A percentile compares a stretch with the other conserved stretches of the same genome.
phyloP scores from a whole-genome alignment of 2,888 invertebrate genomes.

The Antheraea assamensis region DNA sequence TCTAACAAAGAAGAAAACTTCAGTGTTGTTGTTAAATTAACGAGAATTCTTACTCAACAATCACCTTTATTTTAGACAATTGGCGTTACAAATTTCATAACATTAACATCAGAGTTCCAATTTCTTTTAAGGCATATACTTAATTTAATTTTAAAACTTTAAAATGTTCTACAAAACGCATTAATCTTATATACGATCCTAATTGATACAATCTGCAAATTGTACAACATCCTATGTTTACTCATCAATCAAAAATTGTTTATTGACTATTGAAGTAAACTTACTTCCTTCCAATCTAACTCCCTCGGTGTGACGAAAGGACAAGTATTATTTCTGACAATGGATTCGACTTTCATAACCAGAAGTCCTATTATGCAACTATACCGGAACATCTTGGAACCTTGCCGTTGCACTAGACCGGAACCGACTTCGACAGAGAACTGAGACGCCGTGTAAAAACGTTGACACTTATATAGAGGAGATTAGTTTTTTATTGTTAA shows the following conservation, averaged over 20 bases:
- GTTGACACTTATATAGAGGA: constrained; percentile 51
- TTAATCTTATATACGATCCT: no score
- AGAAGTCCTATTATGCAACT: constrained; percentile 49
- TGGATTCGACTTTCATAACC: constrained; percentile 48
- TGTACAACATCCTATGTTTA: not conserved
- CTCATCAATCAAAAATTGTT: not conserved
- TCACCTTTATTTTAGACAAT: no score
- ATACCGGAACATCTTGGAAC: constrained; percentile 53
- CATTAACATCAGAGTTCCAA: no score
- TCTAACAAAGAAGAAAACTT: not conserved
- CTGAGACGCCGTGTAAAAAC: constrained; percentile 54
- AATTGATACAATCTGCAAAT: no score
- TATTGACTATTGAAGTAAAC: constrained; percentile 29
- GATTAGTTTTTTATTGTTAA: constrained; percentile 45
- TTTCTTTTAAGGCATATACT: no score
- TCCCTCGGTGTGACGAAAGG: constrained; percentile 61
- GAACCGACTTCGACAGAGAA: constrained; percentile 41
- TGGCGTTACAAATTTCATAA: no score
- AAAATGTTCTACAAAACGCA: no score
- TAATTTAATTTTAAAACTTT: no score
- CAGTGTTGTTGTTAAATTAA: not conserved
- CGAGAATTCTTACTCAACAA: not conserved
- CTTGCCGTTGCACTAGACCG: constrained; percentile 36
- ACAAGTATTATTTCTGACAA: constrained; percentile 59
- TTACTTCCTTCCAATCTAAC: constrained; percentile 72